Conservation (phyloP, 2,888 invertebrate species). For the Tillus elongatus region DNA sequence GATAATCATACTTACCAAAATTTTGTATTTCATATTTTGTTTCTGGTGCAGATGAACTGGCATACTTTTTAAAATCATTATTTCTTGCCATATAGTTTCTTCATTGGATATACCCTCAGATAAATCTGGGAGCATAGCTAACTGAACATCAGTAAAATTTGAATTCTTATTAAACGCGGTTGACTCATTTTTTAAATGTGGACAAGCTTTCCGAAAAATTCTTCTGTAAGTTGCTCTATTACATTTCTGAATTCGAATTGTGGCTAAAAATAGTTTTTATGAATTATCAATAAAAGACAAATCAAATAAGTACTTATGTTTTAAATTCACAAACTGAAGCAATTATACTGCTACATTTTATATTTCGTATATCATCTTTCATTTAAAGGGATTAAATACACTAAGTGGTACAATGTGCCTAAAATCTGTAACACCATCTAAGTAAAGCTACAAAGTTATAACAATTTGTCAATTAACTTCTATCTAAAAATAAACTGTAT, state of each 20-base stretch:
- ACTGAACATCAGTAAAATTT: conserved; percentile 55
- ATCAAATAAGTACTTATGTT: too few species aligned
- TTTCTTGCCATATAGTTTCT: conserved; percentile 75
- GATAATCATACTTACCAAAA: conserved; percentile 66
- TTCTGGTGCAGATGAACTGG: conserved; percentile 78
- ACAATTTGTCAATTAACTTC: too few species aligned
- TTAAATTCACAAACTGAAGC: too few species aligned
- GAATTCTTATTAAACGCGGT: conserved; percentile 47
- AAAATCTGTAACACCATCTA: too few species aligned
- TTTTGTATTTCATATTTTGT: conserved; percentile 64
- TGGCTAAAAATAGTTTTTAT: conserved; percentile 46
- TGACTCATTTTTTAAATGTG: conserved; percentile 45
- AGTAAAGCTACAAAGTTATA: too few species aligned
- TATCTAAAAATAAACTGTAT: too few species aligned
- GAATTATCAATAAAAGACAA: too few species aligned
- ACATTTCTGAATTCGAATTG: conserved; percentile 53
- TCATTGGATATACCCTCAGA: conserved; percentile 76
- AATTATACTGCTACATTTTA: too few species aligned
- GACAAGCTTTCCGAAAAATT: conserved; percentile 50
- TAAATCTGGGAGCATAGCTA: conserved; percentile 74
- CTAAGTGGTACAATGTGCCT: too few species aligned
- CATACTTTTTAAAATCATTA: conserved; percentile 77
- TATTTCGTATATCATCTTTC: too few species aligned
- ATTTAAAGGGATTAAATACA: too few species aligned
- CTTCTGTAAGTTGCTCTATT: conserved; percentile 43